A percentile compares a stretch with the other conserved stretches of the same genome.
These are phyloP conservation scores for Phaenicophaeus curvirostris DNA, from an alignment of 2,797 vertebrate genomes.

Conservation along the genomic window DNA sequence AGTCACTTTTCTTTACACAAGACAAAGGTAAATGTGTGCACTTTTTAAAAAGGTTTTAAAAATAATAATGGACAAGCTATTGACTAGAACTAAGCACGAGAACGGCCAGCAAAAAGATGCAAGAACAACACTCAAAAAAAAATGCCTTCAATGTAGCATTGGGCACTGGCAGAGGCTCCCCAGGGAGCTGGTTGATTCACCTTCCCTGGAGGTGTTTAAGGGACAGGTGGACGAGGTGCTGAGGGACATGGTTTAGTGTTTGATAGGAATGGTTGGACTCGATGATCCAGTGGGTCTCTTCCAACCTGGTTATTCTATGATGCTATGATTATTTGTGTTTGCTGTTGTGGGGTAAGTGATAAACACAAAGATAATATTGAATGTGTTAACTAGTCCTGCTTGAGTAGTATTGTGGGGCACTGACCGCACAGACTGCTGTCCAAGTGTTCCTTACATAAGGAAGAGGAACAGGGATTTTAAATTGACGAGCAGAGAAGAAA, in stretches of 20 bases:
- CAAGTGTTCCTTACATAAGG: not conserved
- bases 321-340: not conserved
- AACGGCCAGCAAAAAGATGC: not conserved
- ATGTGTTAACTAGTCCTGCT: not conserved
- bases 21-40: not conserved
- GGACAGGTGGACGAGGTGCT: no score
- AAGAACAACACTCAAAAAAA: not conserved
- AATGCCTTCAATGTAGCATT: not conserved
- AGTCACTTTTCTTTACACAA: not conserved
- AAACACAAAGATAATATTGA: not conserved
- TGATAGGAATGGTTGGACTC: no score
- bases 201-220: no score
- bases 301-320: no score
- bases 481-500: not conserved
- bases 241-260: no score
- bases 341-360: not conserved
- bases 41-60: not conserved
- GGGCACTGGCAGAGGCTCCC: no score
- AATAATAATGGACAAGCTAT: not conserved
- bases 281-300: no score
- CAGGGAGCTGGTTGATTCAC: no score
- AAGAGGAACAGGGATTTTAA: not conserved
- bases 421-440: not conserved
- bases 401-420: not conserved
- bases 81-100: not conserved